These are phyloP conservation scores for Neotragus moschatus DNA, from an alignment of 2,113 vertebrate genomes.

Conservation along the genomic window DNA sequence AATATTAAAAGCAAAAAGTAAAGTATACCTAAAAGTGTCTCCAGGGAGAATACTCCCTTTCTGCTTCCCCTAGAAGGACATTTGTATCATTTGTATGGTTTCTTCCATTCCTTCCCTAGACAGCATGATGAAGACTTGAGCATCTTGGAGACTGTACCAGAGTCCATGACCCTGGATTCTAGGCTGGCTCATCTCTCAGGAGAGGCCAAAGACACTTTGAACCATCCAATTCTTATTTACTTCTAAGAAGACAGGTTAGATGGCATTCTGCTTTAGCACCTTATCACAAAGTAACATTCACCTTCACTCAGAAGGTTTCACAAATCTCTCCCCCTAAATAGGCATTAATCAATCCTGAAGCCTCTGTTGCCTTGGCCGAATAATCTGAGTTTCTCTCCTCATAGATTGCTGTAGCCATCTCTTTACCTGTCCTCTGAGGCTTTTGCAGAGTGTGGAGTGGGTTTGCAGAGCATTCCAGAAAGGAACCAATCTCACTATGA, in stretches of 20 bases:
- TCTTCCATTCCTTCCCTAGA: not conserved
- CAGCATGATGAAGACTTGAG: not conserved
- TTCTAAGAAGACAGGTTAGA: not conserved
- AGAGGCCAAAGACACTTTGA: not conserved
- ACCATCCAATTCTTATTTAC: not conserved
- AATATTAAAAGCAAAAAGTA: not conserved
- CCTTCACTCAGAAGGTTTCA: not conserved
- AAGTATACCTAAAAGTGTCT: not conserved
- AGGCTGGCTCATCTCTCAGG: not conserved
- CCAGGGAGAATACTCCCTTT: not conserved
- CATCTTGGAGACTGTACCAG: not conserved
- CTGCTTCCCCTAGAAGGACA: not conserved
- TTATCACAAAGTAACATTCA: not conserved
- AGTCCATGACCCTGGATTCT: not conserved
- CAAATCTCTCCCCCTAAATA: not conserved
- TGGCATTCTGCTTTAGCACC: not conserved
- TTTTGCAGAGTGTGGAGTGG: not conserved
- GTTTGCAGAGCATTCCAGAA: not conserved
- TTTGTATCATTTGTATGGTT: not conserved
- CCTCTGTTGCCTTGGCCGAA: not conserved
- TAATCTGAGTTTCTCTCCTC: not conserved
- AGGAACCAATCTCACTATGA: rapidly evolving
- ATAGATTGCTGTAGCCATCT: not conserved
- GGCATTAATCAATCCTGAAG: not conserved
- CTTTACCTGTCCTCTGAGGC: not conserved